Conservation (phyloP, 1,140 invertebrate genomes). For the Meloidogyne floridensis region DNA sequence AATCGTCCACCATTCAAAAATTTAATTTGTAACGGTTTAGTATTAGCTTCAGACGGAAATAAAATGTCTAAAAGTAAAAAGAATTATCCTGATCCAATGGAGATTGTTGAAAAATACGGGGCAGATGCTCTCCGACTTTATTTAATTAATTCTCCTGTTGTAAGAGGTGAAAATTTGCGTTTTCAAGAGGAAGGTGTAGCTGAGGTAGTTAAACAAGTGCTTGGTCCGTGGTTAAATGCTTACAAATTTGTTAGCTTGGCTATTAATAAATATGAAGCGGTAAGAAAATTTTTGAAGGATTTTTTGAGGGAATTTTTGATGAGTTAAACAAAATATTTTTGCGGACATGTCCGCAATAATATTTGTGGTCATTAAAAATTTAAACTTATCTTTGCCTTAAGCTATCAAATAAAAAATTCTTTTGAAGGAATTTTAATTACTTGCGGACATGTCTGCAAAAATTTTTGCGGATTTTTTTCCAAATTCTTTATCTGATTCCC, state of each 20-base stretch:
- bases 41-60: slow-evolving; percentile 89
- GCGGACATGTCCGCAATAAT: too few species aligned
- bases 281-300: slow-evolving; percentile 68
- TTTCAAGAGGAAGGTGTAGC: slow-evolving; percentile 96
- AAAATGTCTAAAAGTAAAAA: slow-evolving; percentile 99
- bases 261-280: slow-evolving; percentile 79
- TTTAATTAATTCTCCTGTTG: slow-evolving; percentile 96
- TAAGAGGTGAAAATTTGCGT: slow-evolving; percentile 88
- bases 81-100: slow-evolving; percentile 95
- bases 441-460: too few species aligned
- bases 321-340: too few species aligned
- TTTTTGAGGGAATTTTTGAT: not conserved
- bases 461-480: too few species aligned
- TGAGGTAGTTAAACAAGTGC: slow-evolving; percentile 94
- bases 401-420: too few species aligned
- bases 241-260: slow-evolving; percentile 93
- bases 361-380: too few species aligned
- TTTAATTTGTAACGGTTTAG: slow-evolving; percentile 89
- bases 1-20: slow-evolving; percentile 96
- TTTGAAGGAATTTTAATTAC: too few species aligned
- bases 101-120: slow-evolving; percentile 88
- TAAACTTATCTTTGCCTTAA: too few species aligned
- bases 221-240: slow-evolving; percentile 98
- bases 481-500: too few species aligned
- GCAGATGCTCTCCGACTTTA: slow-evolving; percentile 92